Evolutionary conservation across 2,888 invertebrate species (phyloP), one percentile per base, ranked within the genome.

Genomic region (Apoda limacodes): DNA sequence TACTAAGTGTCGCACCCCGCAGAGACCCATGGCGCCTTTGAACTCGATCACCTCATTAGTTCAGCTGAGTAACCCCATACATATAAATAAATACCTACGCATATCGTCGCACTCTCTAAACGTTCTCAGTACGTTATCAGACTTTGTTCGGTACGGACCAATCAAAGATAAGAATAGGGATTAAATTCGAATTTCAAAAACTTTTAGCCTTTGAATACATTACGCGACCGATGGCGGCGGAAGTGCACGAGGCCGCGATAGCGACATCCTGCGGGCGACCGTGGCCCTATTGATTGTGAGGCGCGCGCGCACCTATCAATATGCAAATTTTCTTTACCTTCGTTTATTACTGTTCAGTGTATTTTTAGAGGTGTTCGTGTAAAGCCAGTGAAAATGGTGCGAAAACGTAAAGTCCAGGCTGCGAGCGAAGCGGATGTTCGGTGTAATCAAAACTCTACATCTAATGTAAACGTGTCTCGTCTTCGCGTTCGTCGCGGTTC

Each of bases 401-500:
- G 78, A 13, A 57, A 59, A 34, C 60, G 63, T 35, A 78, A 78
- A 48, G 64, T 60, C 40, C 76, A 75, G 46, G 70, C 80, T 45
- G 66, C 59, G 40, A 80, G 80, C 49, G 71, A 59, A 65, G 76
- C 66, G 28, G 82, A 60, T 58, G 81, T 62, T 57, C 76, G 65
- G 47, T 80, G 55, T 65, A 88, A 88, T 5, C 66, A 86, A 26
- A 46, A 83, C 68, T 75, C 83, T 82, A 40, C 84, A 75, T 47
- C 58, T 2, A 40, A 62, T 82, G 39, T 82, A 69, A 63, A 75
- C 78, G 47, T 84, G 3, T 66, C 74, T 13, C 68, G 85, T 9
- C 63, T 84, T 25, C 75, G 83, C 25, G 87, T 89, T 43, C 83
- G 89, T 4, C 82, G 89, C 1, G 88, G 89, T 0, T 89, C 88